phyloP scores from a whole-genome alignment of 2,113 vertebrate genomes.

The Tachycineta bicolor region DNA sequence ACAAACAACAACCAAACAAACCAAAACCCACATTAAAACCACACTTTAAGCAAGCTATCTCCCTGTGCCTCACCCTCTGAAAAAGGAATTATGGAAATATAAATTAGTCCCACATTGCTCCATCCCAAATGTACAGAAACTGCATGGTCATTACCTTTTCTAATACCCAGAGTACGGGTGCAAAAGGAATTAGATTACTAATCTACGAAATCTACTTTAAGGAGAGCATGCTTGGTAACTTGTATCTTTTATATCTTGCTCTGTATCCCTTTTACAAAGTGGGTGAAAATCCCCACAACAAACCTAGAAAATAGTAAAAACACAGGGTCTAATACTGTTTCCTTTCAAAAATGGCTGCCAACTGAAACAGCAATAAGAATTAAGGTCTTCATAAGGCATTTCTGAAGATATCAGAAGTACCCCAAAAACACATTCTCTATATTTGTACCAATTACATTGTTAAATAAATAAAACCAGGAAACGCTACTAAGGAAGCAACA shows the following conservation, averaged over 20 bases:
- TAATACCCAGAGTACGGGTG: not conserved
- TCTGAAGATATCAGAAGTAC: not conserved
- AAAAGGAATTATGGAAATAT: not conserved
- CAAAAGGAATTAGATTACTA: not conserved
- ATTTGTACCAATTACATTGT: not conserved
- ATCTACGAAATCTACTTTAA: not conserved
- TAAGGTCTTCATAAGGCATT: not conserved
- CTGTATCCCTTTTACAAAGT: not conserved
- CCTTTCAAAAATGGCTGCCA: not conserved
- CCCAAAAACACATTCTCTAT: not conserved
- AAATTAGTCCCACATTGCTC: not conserved
- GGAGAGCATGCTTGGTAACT: not conserved
- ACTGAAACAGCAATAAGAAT: not conserved
- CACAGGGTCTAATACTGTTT: not conserved
- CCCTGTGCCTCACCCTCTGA: no score
- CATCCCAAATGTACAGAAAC: not conserved
- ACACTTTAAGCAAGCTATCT: not conserved
- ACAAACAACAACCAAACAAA: not conserved
- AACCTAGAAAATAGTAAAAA: not conserved
- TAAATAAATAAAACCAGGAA: not conserved
- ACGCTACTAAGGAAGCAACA: not conserved
- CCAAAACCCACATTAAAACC: not conserved
- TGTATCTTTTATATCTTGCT: not conserved
- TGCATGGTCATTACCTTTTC: not conserved
- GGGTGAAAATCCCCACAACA: accelerated